These are phyloP conservation scores for Adela reaumurella DNA, from an alignment of 2,888 invertebrate species.

Conservation along the genomic window DNA sequence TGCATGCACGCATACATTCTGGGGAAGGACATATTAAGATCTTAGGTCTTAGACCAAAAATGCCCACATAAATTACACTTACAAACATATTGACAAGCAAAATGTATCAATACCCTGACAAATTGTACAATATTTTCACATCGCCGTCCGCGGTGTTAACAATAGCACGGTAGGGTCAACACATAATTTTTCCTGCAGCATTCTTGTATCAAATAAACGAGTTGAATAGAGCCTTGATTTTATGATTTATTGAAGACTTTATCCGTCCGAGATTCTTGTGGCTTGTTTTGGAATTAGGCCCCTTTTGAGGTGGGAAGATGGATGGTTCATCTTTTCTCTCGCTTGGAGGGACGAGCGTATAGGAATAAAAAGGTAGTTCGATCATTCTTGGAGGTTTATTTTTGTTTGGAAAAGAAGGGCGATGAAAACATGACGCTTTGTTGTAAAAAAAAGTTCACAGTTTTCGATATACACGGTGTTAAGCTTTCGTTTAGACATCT, in stretches of 20 bases:
- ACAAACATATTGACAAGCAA: not conserved
- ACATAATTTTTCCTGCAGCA: slow-evolving; percentile 26
- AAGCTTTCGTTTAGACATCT: too few relatives aligned
- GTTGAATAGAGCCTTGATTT: slow-evolving; percentile 50
- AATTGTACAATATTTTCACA: slow-evolving; percentile 42
- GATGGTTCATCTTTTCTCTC: slow-evolving; percentile 32
- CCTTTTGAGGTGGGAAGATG: slow-evolving; percentile 47
- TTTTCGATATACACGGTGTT: too few relatives aligned
- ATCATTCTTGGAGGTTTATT: too few relatives aligned
- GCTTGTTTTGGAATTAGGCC: slow-evolving; percentile 54
- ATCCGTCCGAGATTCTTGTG: slow-evolving; percentile 42
- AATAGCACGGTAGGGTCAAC: slow-evolving; percentile 35
- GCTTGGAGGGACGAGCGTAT: too few relatives aligned
- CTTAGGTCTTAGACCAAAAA: too few relatives aligned
- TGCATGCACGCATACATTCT: too few relatives aligned
- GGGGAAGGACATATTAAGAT: too few relatives aligned
- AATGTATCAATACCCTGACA: slow-evolving; percentile 41
- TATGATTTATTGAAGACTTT: slow-evolving; percentile 53
- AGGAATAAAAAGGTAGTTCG: too few relatives aligned
- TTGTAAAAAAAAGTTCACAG: too few relatives aligned
- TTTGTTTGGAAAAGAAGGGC: too few relatives aligned
- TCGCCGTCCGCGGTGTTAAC: slow-evolving; percentile 24
- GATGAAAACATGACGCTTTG: too few relatives aligned
- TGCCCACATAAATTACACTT: too few relatives aligned
- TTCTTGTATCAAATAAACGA: slow-evolving; percentile 31